A percentile compares a stretch with the other conserved stretches of the same genome.
These are phyloP conservation scores for Corydoras maculifer DNA, from an alignment of 2,113 vertebrate species.

Conservation along the genomic window DNA sequence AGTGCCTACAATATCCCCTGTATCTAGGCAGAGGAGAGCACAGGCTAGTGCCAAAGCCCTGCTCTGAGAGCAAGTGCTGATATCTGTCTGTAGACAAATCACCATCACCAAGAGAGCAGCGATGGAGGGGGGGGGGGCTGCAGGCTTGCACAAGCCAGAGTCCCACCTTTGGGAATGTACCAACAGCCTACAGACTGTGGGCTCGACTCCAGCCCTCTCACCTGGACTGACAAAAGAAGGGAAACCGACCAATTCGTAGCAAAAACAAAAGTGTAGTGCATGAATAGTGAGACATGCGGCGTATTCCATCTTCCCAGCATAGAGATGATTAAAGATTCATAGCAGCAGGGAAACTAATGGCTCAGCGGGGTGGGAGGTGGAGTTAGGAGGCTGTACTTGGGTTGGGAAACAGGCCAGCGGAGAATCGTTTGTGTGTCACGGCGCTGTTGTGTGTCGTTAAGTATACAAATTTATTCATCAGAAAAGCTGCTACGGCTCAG, in stretches of 20 bases:
- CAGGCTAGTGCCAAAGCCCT: conserved; percentile 10
- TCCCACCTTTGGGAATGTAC: conserved; percentile 41
- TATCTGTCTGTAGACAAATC: conserved; percentile 37
- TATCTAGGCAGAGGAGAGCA: conserved; percentile 38
- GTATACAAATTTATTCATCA: conserved; percentile 73
- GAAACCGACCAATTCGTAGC: conserved; percentile 53
- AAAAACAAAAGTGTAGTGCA: conserved; percentile 47
- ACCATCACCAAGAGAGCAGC: conserved; percentile 23
- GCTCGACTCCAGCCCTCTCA: conserved; percentile 50
- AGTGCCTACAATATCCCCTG: conserved; percentile 23
- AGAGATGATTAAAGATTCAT: conserved; percentile 72
- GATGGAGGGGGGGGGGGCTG: conserved; percentile 12
- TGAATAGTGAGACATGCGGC: conserved; percentile 54
- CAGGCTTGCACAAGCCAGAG: conserved; percentile 41
- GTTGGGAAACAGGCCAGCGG: conserved; percentile 51
- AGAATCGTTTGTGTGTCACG: conserved; percentile 53
- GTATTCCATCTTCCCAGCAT: conserved; percentile 61
- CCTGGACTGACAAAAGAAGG: conserved; percentile 53
- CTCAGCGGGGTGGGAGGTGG: conserved; percentile 62
- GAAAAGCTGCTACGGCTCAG: conserved; percentile 50
- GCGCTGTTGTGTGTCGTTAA: conserved; percentile 54
- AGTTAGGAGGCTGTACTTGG: conserved; percentile 53
- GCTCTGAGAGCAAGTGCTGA: conserved; percentile 20
- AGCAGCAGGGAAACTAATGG: conserved; percentile 65
- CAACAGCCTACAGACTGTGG: conserved; percentile 32